Evolutionary conservation across 2,888 invertebrate species (phyloP), one percentile per base, ranked within the genome.

Genomic region (Rhingia rostrata): DNA sequence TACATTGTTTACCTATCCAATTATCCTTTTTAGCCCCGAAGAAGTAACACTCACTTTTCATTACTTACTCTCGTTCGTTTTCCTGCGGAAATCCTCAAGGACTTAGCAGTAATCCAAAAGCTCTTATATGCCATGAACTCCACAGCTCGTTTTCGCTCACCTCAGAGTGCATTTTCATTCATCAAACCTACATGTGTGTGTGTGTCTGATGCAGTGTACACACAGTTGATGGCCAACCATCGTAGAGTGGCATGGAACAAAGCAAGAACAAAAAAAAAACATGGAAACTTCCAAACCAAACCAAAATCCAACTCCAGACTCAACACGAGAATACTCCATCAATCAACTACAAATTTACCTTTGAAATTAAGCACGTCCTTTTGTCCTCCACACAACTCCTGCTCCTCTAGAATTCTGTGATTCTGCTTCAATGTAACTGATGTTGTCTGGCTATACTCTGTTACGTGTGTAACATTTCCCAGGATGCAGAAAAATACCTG

Each of bases 291-390:
- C 41, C n/a, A 74, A 66, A 74, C 69, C 58, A 72, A 82, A 74
- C 56, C 74, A 54, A 66, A 78, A 74, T 56, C 70, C 79, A 61
- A 60, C 49, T 39, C 41, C 12, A 33, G 74, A 70, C 79, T 70
- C 60, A 64, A 75, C 84, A 84, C 70, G 66, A 74, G 74, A 60
- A 75, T 80, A 70, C 54, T 64, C 84, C 84, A 84, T 84, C 84
- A 84, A 79, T 84, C 84, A 84, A 80, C 53, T 66, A 51, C 79
- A 80, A 83, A 84, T 84, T 80, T 84, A 84, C 84, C 80, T 84
- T 75, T 74, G 66, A 54, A 84, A 84, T 54, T 56, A 70, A 74
- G 66, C 74, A 80, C 84, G 84, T 84, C 64, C 70, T 73, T 73
- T 45, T 33, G 47, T 56, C 54, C 41, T 45, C 39, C 43, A 41